These are phyloP conservation scores for Coendou prehensilis DNA, from an alignment of 2,797 vertebrate genomes.

Conservation along the genomic window DNA sequence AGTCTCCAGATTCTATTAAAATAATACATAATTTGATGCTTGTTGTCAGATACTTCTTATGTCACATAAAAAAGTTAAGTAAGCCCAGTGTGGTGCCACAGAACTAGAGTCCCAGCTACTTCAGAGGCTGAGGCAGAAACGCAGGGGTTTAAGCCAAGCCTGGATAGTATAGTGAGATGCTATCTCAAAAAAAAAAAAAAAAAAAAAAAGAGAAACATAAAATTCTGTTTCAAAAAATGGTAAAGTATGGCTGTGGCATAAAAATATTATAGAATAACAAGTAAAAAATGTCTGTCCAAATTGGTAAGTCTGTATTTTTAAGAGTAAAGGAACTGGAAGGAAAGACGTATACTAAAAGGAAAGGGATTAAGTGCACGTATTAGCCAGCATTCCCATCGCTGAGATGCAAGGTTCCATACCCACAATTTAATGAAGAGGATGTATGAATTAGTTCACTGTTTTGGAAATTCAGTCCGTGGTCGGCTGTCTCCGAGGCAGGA, in stretches of 20 bases:
- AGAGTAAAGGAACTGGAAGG: not conserved
- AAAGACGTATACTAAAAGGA: not conserved
- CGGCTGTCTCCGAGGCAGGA: not conserved
- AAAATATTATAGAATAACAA: not conserved
- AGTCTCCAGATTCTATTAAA: not conserved
- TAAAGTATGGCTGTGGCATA: too few species aligned
- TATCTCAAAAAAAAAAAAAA: not conserved
- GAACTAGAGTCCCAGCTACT: not conserved
- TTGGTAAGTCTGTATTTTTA: not conserved
- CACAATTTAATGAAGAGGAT: not conserved
- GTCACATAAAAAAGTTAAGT: not conserved
- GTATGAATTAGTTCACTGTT: not conserved
- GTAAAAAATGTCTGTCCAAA: not conserved
- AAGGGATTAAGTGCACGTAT: not conserved
- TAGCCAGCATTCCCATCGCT: not conserved
- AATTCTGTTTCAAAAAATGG: conserved; percentile 7
- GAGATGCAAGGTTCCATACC: not conserved
- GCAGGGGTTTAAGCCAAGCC: not conserved
- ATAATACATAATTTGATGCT: not conserved
- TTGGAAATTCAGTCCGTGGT: not conserved
- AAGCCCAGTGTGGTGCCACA: not conserved
- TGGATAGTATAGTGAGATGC: not conserved
- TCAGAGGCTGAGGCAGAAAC: not conserved
- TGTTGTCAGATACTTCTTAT: not conserved
- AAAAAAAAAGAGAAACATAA: not conserved